Evolutionary conservation across 2,113 vertebrate species (phyloP).

Genomic region (Columba livia): DNA sequence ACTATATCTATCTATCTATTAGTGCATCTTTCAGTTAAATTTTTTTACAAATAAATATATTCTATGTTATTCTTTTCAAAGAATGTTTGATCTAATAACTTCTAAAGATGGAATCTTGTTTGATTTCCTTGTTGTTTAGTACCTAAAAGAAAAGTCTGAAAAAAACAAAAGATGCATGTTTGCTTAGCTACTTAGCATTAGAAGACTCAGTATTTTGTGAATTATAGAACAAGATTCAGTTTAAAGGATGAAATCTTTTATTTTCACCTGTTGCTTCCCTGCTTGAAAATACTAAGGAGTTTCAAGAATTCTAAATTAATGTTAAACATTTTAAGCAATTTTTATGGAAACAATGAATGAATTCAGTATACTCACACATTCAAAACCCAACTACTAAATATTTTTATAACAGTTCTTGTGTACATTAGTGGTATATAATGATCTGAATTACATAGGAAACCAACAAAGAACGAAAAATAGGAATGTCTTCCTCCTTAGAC

Average conservation of each 20-base stretch:
- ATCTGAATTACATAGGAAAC: not conserved
- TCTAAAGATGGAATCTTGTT: conserved; percentile 28
- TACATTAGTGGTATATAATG: not conserved
- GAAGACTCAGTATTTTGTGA: not conserved
- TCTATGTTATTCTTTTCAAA: conserved; percentile 49
- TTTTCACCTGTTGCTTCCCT: not conserved
- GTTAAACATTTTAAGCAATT: not conserved
- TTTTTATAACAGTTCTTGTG: not conserved
- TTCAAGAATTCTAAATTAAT: not conserved
- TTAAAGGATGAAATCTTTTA: not conserved
- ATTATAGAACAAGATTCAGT: conserved; percentile 5
- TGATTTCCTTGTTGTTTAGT: conserved; percentile 15
- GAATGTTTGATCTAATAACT: conserved; percentile 49
- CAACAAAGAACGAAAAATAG: not conserved
- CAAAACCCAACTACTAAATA: not conserved
- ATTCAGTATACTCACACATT: not conserved
- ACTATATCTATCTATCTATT: not conserved
- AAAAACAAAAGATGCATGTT: not conserved
- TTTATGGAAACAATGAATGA: not conserved
- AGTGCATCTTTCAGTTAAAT: not conserved
- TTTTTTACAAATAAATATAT: conserved; percentile 35
- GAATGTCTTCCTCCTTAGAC: not conserved
- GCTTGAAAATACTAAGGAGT: not conserved
- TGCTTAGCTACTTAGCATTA: conserved; percentile 23
- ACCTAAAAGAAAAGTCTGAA: conserved; percentile 39